These are phyloP conservation scores for Lerema accius DNA, from an alignment of 1,140 invertebrate species.

Conservation along the genomic window DNA sequence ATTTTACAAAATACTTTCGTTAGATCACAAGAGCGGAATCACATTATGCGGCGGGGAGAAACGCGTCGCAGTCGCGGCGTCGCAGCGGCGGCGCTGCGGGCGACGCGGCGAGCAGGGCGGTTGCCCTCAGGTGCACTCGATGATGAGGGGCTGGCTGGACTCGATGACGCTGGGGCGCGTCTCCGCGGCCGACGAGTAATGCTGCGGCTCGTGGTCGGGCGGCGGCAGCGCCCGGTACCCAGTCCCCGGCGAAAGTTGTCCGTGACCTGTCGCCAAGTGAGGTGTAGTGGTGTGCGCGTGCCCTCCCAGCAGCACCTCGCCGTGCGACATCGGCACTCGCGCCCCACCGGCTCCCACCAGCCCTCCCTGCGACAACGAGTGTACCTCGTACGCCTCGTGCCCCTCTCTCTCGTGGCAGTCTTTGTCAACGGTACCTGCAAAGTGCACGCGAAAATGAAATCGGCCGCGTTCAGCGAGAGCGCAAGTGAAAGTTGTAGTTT, in stretches of 20 bases:
- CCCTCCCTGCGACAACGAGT: conserved; percentile 68
- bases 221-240: conserved; percentile 51
- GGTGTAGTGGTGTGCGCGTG: conserved; percentile 71
- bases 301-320: conserved; percentile 57
- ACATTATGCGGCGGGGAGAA: conserved; percentile 70
- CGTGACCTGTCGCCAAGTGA: conserved; percentile 58
- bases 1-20: conserved; percentile 64
- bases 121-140: conserved; percentile 90
- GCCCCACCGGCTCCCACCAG: conserved; percentile 71
- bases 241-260: conserved; percentile 51
- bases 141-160: conserved; percentile 92
- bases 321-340: conserved; percentile 56
- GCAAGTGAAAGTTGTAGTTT: conserved; percentile 81
- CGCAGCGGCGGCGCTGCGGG: conserved; percentile 36
- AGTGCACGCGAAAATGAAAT: conserved; percentile 81
- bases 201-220: conserved; percentile 65
- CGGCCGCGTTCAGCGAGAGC: conserved; percentile 76
- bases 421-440: conserved; percentile 78
- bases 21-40: conserved; percentile 73
- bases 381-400: conserved; percentile 71
- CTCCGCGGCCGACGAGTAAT: conserved; percentile 82
- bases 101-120: conserved; percentile 10
- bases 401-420: conserved; percentile 78
- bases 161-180: conserved; percentile 91
- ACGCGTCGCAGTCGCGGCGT: conserved; percentile 57